These are phyloP conservation scores for Prunella strophiata DNA, from an alignment of 2,797 vertebrate genomes.

Conservation along the genomic window DNA sequence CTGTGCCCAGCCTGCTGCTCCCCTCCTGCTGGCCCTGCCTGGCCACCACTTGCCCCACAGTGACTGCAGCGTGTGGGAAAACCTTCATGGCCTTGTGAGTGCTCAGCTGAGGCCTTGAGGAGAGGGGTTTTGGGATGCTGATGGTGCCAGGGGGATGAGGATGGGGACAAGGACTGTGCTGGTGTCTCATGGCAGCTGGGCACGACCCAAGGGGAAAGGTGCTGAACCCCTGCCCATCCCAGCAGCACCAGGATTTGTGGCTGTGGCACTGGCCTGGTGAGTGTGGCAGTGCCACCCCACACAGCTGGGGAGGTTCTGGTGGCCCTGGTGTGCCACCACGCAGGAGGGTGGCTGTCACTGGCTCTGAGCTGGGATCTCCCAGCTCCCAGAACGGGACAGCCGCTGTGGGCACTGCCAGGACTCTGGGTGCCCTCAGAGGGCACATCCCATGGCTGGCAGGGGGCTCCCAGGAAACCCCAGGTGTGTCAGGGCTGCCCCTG, in stretches of 20 bases:
- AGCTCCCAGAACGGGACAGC: too few relatives aligned
- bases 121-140: background rate
- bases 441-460: background rate
- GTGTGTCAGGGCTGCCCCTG: background rate
- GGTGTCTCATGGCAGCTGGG: background rate
- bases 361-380: background rate
- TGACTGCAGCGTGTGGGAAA: background rate
- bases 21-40: background rate
- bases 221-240: background rate
- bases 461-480: background rate
- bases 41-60: accelerated
- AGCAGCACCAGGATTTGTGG: background rate
- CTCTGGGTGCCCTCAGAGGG: background rate
- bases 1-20: too few relatives aligned
- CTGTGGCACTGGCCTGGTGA: background rate
- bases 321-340: background rate
- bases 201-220: background rate
- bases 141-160: background rate
- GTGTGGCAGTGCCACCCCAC: background rate
- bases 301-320: accelerated
- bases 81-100: accelerated
- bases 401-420: background rate
- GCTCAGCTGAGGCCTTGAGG: background rate
- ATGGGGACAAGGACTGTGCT: background rate
- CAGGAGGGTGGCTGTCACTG: background rate